Evolutionary conservation across 1,140 invertebrate species (phyloP).

Genomic region (Lutraria rhynchaena): DNA sequence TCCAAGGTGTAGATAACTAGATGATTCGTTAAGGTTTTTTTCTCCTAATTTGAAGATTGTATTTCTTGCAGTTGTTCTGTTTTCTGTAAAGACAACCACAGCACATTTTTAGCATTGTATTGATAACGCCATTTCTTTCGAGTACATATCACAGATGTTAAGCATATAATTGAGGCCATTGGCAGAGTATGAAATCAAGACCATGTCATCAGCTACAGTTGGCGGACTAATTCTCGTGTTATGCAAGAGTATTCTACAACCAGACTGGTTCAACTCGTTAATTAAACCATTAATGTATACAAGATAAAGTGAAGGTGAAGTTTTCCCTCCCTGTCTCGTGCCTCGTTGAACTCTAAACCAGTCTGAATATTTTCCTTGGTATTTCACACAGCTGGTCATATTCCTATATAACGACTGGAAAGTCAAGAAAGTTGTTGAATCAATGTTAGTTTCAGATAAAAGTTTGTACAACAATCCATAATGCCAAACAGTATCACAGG

Average conservation of each 20-base stretch:
- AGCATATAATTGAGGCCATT: slow-evolving; percentile 16
- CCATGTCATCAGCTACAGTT: slow-evolving; percentile 34
- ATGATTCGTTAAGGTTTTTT: not conserved
- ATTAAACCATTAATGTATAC: slow-evolving; percentile 17
- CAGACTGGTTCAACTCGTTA: not conserved
- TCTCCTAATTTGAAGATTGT: not conserved
- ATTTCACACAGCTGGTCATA: not conserved
- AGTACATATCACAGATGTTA: slow-evolving; percentile 13
- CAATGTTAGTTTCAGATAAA: not conserved
- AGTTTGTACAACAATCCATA: slow-evolving; percentile 16
- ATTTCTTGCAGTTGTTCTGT: not conserved
- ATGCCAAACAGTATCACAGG: slow-evolving; percentile 28
- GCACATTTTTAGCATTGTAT: no score
- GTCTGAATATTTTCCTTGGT: not conserved
- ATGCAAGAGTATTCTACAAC: slow-evolving; percentile 4
- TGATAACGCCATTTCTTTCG: no score
- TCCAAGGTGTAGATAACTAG: not conserved
- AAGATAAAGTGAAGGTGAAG: slow-evolving; percentile 11
- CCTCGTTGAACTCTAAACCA: not conserved
- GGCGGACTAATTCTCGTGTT: not conserved
- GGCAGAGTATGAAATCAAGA: slow-evolving; percentile 20
- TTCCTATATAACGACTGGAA: slow-evolving; percentile 1
- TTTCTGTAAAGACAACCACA: not conserved
- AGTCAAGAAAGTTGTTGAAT: slow-evolving; percentile 9
- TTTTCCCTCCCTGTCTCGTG: slow-evolving; percentile 25